Evolutionary conservation across 2,888 invertebrate genomes (phyloP), one percentile per base, ranked within the genome.

Genomic region (Lycocerus yunnanus): DNA sequence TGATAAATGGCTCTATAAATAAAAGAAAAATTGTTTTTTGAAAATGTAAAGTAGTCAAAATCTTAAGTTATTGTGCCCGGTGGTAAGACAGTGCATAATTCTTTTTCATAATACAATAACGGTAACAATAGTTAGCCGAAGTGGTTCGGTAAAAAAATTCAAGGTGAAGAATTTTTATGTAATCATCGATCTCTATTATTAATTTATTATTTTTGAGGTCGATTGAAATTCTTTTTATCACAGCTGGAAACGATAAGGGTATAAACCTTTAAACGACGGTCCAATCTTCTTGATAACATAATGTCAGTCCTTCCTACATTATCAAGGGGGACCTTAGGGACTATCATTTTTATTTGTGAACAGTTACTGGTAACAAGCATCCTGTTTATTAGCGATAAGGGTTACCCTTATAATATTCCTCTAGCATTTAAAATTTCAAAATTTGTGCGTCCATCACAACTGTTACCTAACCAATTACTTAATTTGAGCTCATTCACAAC

Each of bases 331-430:
- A 65, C 20, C n/a, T 20, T 58, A 59, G 66, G 16, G 58, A 18
- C 20, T 14, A 71, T 71, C 66, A 65, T 71, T 71, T 70, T 58
- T 66, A 65, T 65, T 15, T 24, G 27, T 16, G 58, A 68, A 15
- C 58, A 14, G 68, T 68, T 58, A 20, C 21, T 68, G 27, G 69
- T 15, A 27, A 69, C 59, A 16, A 58, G 58, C 71, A 71, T 71
- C 71, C 71, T 71, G 71, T 71, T 71, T 71, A 66, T 71, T 71
- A 20, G 15, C 65, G 71, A 71, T 71, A 71, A 71, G 66, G 20
- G 16, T 71, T 66, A 71, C 71, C 71, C 71, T 66, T 71, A 59
- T 24, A 20, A 27, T n/a, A n/a, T 43, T 43, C n/a, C n/a, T 43
- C 43, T 43, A 43, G n/a, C 43, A 43, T 43, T 43, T n/a, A 43